Conservation (phyloP, 1,140 invertebrate species). For the Drosophila santomea region DNA sequence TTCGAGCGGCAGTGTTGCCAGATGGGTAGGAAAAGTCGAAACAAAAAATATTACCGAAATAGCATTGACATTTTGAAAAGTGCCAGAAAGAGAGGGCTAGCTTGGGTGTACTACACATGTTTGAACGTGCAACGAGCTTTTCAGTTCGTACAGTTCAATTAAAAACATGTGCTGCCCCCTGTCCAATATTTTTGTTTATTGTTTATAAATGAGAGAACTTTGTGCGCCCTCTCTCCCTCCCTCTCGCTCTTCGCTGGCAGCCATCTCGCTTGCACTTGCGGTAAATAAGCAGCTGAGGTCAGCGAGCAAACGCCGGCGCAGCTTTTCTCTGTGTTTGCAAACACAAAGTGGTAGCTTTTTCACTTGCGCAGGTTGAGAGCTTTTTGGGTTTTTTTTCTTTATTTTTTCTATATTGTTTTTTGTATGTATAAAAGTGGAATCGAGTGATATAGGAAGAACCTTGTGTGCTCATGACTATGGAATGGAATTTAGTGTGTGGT, state of each 20-base stretch:
- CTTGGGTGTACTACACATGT: constrained; percentile 55
- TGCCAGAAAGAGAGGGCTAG: not conserved
- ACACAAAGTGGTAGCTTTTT: constrained; percentile 62
- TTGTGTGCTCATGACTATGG: constrained; percentile 78
- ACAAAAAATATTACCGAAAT: constrained; percentile 26
- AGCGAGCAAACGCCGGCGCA: constrained; percentile 68
- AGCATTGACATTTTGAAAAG: constrained; percentile 37
- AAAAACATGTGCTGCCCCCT: constrained; percentile 72
- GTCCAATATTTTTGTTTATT: constrained; percentile 82
- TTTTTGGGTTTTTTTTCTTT: constrained; percentile 43
- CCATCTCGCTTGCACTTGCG: constrained; percentile 22
- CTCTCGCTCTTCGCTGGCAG: constrained; percentile 6
- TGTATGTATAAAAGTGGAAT: constrained; percentile 36
- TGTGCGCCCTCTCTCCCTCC: constrained; percentile 18
- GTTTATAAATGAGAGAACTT: constrained; percentile 79
- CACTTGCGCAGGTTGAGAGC: constrained; percentile 52
- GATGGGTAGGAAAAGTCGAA: constrained; percentile 12
- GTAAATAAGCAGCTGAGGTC: constrained; percentile 57
- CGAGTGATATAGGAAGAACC: constrained; percentile 83
- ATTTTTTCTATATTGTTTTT: constrained; percentile 30
- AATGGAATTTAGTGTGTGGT: constrained; percentile 81
- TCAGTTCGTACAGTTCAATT: constrained; percentile 58
- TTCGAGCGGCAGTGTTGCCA: constrained; percentile 35
- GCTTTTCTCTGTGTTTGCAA: constrained; percentile 48
- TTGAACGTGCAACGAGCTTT: constrained; percentile 46